These are phyloP conservation scores for Ganaspis sp. DNA, from an alignment of 1,140 invertebrate genomes.

Conservation along the genomic window DNA sequence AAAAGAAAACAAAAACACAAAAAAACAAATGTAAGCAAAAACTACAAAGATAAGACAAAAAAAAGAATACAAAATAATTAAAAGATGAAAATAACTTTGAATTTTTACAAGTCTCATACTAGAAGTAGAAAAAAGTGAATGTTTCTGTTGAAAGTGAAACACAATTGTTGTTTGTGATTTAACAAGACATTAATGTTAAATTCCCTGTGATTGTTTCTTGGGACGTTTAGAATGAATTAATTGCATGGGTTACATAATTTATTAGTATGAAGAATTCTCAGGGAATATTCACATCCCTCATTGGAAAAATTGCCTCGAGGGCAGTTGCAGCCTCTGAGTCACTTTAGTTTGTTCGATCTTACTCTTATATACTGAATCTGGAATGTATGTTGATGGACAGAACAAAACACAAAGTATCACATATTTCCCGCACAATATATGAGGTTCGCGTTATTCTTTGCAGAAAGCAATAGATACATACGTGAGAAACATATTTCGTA, in stretches of 20 bases:
- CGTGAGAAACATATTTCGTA: constrained; percentile 59
- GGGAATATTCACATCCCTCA: constrained; percentile 3
- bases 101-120: too few relatives aligned
- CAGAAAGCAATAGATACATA: background rate
- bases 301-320: background rate
- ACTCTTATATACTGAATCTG: background rate
- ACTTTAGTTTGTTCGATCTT: background rate
- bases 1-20: too few relatives aligned
- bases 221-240: background rate
- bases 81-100: too few relatives aligned
- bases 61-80: too few relatives aligned
- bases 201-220: background rate
- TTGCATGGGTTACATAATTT: background rate
- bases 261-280: constrained; percentile 6
- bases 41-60: too few relatives aligned
- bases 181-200: background rate
- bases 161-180: constrained; percentile 2
- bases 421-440: background rate
- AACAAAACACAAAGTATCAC: background rate
- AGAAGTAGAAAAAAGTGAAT: background rate
- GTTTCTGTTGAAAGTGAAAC: background rate
- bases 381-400: background rate
- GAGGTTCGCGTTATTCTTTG: background rate
- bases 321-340: constrained; percentile 8
- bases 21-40: too few relatives aligned